Evolutionary conservation across 2,797 vertebrate genomes (phyloP).

Genomic region (Hylomyscus alleni): DNA sequence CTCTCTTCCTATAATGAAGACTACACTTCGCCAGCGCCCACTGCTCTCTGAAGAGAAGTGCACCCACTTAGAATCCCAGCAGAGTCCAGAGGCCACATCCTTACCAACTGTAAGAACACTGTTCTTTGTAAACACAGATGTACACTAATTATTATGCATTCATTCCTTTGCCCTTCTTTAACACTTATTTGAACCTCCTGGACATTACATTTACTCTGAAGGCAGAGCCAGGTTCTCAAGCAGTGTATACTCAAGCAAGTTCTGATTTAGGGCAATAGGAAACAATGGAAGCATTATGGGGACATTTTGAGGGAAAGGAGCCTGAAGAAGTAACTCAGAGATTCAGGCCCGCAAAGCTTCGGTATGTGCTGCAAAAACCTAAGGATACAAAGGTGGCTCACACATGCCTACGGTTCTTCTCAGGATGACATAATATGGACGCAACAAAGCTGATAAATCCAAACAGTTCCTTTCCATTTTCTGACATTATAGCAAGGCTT

Average conservation of each 20-base stretch:
- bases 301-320: background rate
- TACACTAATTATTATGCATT: background rate
- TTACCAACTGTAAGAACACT: background rate
- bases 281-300: background rate
- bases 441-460: background rate
- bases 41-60: background rate
- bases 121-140: background rate
- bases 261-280: background rate
- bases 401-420: background rate
- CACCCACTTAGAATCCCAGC: background rate
- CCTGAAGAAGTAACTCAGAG: background rate
- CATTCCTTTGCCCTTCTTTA: background rate
- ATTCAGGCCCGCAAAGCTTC: background rate
- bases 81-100: background rate
- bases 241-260: background rate
- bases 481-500: background rate
- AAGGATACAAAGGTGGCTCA: background rate
- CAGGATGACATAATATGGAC: background rate
- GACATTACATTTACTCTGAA: background rate
- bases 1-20: background rate
- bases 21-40: background rate
- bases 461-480: conserved; percentile 38
- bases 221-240: background rate
- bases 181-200: background rate
- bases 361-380: background rate